Conservation (phyloP, 2,888 invertebrate genomes). For the Coenonympha glycerion region DNA sequence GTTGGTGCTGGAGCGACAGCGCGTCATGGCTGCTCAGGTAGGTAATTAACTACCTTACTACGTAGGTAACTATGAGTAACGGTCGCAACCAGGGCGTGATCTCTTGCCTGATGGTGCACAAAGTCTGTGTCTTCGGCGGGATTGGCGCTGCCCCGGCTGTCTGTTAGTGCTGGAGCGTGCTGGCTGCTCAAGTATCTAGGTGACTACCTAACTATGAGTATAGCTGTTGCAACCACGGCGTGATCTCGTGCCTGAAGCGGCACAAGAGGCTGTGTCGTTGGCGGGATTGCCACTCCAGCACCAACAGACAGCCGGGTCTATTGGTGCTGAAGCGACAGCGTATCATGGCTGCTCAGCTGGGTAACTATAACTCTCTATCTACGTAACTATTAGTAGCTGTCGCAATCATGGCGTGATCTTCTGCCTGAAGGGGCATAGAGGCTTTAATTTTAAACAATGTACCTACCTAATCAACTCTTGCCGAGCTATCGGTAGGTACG, state of each 20-base stretch:
- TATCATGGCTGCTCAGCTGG: constrained; percentile 79
- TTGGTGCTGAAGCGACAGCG: constrained; percentile 82
- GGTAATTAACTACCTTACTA: not conserved
- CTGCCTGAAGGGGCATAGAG: too few species aligned
- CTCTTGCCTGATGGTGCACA: constrained; percentile 91
- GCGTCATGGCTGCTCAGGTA: constrained; percentile 80
- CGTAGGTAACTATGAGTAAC: too few species aligned
- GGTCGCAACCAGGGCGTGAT: constrained; percentile 91
- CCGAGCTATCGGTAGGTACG: too few species aligned
- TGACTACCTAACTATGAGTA: too few species aligned
- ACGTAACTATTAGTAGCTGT: too few species aligned
- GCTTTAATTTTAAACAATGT: too few species aligned
- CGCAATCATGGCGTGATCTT: too few species aligned
- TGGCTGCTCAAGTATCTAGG: constrained; percentile 79
- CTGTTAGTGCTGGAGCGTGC: constrained; percentile 83
- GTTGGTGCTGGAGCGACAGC: constrained; percentile 81
- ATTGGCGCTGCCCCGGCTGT: constrained; percentile 89
- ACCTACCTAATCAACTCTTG: too few species aligned
- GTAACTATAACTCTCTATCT: not conserved
- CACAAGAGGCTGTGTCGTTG: constrained; percentile 91
- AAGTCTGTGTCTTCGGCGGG: constrained; percentile 90
- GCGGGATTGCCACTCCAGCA: constrained; percentile 89
- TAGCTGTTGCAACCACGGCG: constrained; percentile 88
- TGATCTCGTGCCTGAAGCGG: constrained; percentile 90
- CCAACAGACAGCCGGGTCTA: constrained; percentile 86